Conservation (phyloP, 2,113 vertebrate species). For the Nasalis larvatus region DNA sequence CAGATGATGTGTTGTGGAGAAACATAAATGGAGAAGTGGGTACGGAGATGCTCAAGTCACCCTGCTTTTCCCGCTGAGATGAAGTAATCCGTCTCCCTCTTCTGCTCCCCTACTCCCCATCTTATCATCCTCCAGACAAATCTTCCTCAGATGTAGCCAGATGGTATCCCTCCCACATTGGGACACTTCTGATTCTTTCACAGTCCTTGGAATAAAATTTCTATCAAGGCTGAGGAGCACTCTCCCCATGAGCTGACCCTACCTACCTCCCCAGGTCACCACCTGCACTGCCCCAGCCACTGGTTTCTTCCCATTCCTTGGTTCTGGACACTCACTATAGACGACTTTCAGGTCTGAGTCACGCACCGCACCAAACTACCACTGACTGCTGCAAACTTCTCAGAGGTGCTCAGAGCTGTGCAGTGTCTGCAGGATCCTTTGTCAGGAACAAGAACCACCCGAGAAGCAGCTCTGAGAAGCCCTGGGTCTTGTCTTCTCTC, state of each 20-base stretch:
- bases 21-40: background rate
- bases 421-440: background rate
- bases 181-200: background rate
- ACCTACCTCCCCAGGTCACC: background rate
- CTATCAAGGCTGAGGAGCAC: background rate
- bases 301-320: background rate
- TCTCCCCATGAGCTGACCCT: background rate
- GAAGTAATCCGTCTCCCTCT: background rate
- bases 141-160: background rate
- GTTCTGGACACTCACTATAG: too few species aligned
- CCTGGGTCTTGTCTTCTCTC: background rate
- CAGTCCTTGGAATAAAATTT: background rate
- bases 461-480: background rate
- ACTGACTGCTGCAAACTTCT: background rate
- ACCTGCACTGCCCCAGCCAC: background rate
- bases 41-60: background rate
- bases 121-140: background rate
- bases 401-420: background rate
- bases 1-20: background rate
- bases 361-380: background rate
- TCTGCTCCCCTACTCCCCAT: background rate
- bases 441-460: background rate
- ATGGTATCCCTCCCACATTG: background rate
- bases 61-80: background rate
- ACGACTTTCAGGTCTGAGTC: background rate